These are phyloP conservation scores for Acleris sparsana DNA, from an alignment of 2,888 invertebrate species.

Conservation along the genomic window DNA sequence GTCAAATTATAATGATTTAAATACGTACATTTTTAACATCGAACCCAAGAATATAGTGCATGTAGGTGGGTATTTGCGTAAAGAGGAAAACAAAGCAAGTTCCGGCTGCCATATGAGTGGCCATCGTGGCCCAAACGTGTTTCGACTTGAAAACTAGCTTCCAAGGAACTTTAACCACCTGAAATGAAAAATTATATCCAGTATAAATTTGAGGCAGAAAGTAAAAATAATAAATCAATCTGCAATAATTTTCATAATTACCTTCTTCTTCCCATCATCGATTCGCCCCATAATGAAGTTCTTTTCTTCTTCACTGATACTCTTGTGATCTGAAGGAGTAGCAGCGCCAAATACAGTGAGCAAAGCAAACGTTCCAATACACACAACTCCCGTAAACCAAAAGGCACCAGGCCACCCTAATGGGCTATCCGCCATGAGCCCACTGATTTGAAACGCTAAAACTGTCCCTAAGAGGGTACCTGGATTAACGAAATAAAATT, in stretches of 20 bases:
- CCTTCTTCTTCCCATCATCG: slow-evolving; percentile 19
- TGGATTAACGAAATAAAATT: neutral
- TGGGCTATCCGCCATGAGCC: slow-evolving; percentile 13
- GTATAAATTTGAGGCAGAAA: too few relatives aligned
- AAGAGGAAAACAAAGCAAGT: slow-evolving; percentile 85
- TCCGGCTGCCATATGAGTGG: slow-evolving; percentile 79
- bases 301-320: slow-evolving; percentile 23
- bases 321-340: slow-evolving; percentile 21
- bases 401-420: slow-evolving; percentile 25
- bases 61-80: slow-evolving; percentile 84
- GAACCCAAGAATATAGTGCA: slow-evolving; percentile 77
- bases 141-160: slow-evolving; percentile 74
- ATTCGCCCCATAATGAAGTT: slow-evolving; percentile 24
- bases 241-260: neutral
- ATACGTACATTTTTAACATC: slow-evolving; percentile 49
- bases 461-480: slow-evolving; percentile 27
- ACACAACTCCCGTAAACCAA: slow-evolving; percentile 15
- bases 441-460: slow-evolving; percentile 24
- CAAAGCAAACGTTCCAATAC: slow-evolving; percentile 7
- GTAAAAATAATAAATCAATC: neutral
- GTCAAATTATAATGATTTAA: too few relatives aligned
- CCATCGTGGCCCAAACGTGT: slow-evolving; percentile 79
- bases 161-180: slow-evolving; percentile 71
- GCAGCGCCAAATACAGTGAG: slow-evolving; percentile 15
- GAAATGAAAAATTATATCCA: neutral